phyloP scores from a whole-genome alignment of 2,113 vertebrate genomes.

The Syngnathoides biaculeatus region DNA sequence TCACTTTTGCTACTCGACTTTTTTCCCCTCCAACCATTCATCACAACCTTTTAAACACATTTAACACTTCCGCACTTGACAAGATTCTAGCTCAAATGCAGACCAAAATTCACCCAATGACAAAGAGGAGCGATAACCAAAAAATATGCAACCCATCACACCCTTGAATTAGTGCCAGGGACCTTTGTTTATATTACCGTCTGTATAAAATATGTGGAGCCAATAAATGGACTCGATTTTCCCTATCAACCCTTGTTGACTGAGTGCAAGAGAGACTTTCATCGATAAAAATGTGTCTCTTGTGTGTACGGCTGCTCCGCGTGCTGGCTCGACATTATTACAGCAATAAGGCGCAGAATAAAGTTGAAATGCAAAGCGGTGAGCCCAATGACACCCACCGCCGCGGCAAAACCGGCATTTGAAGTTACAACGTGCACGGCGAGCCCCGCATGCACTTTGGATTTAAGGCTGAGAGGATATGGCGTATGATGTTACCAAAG shows the following conservation, averaged over 20 bases:
- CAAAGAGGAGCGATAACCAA: slow-evolving; percentile 48
- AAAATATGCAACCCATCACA: slow-evolving; percentile 22
- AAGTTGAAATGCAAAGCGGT: slow-evolving; percentile 45
- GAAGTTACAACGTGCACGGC: slow-evolving; percentile 26
- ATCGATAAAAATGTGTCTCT: slow-evolving; percentile 41
- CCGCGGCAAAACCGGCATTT: slow-evolving; percentile 38
- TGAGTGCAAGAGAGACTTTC: slow-evolving; percentile 37
- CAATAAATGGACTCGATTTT: slow-evolving; percentile 53
- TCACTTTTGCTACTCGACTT: slow-evolving; percentile 6
- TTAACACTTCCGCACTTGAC: slow-evolving; percentile 22
- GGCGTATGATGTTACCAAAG: slow-evolving; percentile 38
- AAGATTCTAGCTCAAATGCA: slow-evolving; percentile 67
- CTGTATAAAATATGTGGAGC: slow-evolving; percentile 49
- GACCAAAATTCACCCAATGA: slow-evolving; percentile 60
- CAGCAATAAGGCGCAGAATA: slow-evolving; percentile 52
- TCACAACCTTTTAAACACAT: slow-evolving; percentile 21
- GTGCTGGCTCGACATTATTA: slow-evolving; percentile 57
- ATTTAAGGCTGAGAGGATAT: slow-evolving; percentile 25
- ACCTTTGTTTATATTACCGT: slow-evolving; percentile 43
- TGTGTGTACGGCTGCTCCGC: slow-evolving; percentile 17
- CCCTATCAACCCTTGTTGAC: slow-evolving; percentile 35
- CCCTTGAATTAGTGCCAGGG: slow-evolving; percentile 30
- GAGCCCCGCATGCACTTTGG: neutral
- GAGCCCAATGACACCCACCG: slow-evolving; percentile 40
- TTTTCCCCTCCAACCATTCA: slow-evolving; percentile 16